Evolutionary conservation across 2,888 invertebrate genomes (phyloP).

Genomic region (Caenorhabditis sp.): DNA sequence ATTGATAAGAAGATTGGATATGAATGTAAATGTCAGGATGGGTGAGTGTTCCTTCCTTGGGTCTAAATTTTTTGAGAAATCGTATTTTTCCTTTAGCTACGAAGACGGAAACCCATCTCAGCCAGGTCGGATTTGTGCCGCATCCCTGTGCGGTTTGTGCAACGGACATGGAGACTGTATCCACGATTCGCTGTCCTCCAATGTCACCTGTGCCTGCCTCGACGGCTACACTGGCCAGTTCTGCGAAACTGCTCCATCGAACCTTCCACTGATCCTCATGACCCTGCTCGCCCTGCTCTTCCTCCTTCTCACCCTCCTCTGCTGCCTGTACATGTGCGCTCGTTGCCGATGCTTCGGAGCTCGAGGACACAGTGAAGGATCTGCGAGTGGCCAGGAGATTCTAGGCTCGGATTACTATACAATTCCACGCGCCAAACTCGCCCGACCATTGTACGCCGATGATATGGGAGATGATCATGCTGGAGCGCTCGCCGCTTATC

Average conservation of each 20-base stretch:
- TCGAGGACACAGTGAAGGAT: conserved; percentile 60
- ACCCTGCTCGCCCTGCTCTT: conserved; percentile 81
- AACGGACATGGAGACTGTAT: conserved; percentile 82
- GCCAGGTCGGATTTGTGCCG: conserved; percentile 81
- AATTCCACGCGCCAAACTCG: conserved; percentile 79
- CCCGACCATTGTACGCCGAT: conserved; percentile 62
- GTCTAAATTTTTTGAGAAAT: too few species aligned
- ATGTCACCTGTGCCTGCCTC: conserved; percentile 79
- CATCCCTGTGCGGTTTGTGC: conserved; percentile 76
- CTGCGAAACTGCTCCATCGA: conserved; percentile 75
- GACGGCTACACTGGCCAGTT: conserved; percentile 77
- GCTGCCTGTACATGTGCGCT: conserved; percentile 75
- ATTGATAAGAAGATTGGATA: conserved; percentile 77
- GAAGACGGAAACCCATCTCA: conserved; percentile 78
- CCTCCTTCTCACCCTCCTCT: conserved; percentile 80
- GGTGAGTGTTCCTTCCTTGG: conserved; percentile 62
- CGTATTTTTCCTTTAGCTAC: conserved; percentile 62
- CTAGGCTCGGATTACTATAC: conserved; percentile 74
- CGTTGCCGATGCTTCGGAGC: conserved; percentile 75
- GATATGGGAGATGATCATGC: conserved; percentile 66
- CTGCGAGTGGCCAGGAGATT: conserved; percentile 69
- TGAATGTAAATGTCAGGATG: conserved; percentile 74
- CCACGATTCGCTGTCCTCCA: conserved; percentile 73
- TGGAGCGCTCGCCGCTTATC: conserved; percentile 69
- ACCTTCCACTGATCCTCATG: conserved; percentile 74